Conservation (phyloP, 2,888 invertebrate genomes). For the Thecophora atra region DNA sequence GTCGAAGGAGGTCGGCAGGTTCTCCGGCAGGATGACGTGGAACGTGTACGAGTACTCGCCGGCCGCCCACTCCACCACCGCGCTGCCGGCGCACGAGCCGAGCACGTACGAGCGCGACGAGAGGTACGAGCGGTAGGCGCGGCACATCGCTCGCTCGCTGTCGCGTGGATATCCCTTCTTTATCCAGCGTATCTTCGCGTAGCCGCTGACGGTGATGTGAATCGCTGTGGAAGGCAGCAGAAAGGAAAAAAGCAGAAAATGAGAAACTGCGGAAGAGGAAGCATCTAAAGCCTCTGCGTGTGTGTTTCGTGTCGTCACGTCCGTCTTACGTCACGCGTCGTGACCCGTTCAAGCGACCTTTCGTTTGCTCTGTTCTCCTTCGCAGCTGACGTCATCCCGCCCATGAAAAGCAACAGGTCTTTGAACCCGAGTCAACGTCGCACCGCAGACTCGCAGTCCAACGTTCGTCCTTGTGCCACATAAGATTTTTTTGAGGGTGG, state of each 20-base stretch:
- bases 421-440: not conserved
- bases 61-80: slow-evolving; percentile 72
- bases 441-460: not conserved
- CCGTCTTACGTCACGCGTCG: too few relatives aligned
- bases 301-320: too few relatives aligned
- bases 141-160: slow-evolving; percentile 64
- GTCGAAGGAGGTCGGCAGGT: slow-evolving; percentile 83
- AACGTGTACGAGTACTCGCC: slow-evolving; percentile 82
- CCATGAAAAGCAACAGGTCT: slow-evolving; percentile 23
- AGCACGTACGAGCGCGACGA: slow-evolving; percentile 63
- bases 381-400: not conserved
- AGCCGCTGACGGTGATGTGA: slow-evolving; percentile 65
- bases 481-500: not conserved
- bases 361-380: not conserved
- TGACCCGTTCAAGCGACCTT: not conserved
- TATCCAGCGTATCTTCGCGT: slow-evolving; percentile 66
- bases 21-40: slow-evolving; percentile 70
- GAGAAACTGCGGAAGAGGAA: not conserved
- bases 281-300: too few relatives aligned
- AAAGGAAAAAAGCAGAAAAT: too few relatives aligned
- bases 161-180: slow-evolving; percentile 65
- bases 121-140: slow-evolving; percentile 64
- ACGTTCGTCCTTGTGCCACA: slow-evolving; percentile 19
- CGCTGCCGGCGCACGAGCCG: slow-evolving; percentile 67
- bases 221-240: slow-evolving; percentile 66